Evolutionary conservation across 2,113 vertebrate species (phyloP).

Genomic region (Ondatra zibethicus): DNA sequence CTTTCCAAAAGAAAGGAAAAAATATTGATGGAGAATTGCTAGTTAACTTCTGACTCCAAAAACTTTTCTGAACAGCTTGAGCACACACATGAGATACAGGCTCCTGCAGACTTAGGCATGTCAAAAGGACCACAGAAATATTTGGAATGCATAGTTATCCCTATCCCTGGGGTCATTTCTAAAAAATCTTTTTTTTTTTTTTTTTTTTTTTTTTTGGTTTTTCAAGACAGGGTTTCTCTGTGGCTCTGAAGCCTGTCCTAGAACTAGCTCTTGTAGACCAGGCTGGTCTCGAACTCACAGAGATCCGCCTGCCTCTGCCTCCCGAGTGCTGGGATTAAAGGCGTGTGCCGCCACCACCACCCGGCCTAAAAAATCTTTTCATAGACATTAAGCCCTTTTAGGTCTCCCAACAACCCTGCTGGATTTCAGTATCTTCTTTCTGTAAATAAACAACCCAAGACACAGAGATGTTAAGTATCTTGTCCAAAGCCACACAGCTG

Average conservation of each 20-base stretch:
- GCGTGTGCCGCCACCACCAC: no score
- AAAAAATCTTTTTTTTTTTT: no score
- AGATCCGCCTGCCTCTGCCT: no score
- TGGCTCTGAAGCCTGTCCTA: no score
- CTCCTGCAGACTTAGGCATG: neutral
- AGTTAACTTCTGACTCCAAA: neutral
- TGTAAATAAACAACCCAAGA: neutral
- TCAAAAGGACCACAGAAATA: neutral
- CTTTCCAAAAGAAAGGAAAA: neutral
- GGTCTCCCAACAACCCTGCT: neutral
- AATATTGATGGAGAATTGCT: neutral
- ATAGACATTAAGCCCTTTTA: neutral
- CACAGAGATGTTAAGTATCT: neutral
- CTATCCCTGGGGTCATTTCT: neutral
- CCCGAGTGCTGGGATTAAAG: no score
- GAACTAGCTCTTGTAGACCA: no score
- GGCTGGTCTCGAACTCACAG: no score
- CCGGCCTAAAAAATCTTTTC: neutral
- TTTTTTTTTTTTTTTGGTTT: no score
- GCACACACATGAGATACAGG: neutral
- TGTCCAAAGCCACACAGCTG: slow-evolving; percentile 35
- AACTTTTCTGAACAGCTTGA: neutral
- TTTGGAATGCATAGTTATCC: neutral
- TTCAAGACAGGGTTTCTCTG: no score
- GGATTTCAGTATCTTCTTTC: slow-evolving; percentile 3